Evolutionary conservation across 2,888 invertebrate genomes (phyloP), one percentile per base, ranked within the genome.

Genomic region (Agrotis clavis): DNA sequence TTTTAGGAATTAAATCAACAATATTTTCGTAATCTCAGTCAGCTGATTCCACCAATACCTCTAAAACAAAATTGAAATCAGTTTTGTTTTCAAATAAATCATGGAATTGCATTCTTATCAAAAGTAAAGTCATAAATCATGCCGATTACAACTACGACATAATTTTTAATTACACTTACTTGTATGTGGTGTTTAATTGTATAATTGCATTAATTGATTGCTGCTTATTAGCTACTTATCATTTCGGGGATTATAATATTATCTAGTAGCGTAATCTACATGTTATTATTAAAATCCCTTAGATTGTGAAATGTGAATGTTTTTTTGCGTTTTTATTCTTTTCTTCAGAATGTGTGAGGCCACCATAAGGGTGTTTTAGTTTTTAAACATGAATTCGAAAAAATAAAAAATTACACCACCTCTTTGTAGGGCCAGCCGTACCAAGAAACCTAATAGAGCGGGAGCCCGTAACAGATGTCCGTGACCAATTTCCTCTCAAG

Each of bases 71-170:
- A 45, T 11, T 3, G 21, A 25, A 25, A 30, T 25, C 2, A 4
- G 9, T 35, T 48, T 21, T 21, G 5, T 60, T 74, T 61, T 11
- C 4, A n/a, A 67, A 30, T 18, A 50, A 56, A 74, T 50, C 16
- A 48, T n/a, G 2, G 3, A 57, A 41, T 54, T 74, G 60, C 60
- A 67, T 56, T 74, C 48, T 50, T 75, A 68, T 68, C 56, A 68
- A 56, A 65, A 54, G 21, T 14, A 61, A 57, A 64, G 1, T 54
- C 53, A 13, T 50, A 45, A 41, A 41, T n/a, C 19, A 48, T 2
- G 14, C 0, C 13, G 48, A 74, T 67, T 54, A 45, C 19, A 48
- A 21, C 51, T 54, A 30, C 18, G 19, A 21, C 51, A n/a, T 41
- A 14, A 4, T 41, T 59, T 53, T 67, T 60, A 50, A 67, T 60